Evolutionary conservation across 1,140 invertebrate species (phyloP), one percentile per base, ranked within the genome.

Genomic region (Ceratina australensis): DNA sequence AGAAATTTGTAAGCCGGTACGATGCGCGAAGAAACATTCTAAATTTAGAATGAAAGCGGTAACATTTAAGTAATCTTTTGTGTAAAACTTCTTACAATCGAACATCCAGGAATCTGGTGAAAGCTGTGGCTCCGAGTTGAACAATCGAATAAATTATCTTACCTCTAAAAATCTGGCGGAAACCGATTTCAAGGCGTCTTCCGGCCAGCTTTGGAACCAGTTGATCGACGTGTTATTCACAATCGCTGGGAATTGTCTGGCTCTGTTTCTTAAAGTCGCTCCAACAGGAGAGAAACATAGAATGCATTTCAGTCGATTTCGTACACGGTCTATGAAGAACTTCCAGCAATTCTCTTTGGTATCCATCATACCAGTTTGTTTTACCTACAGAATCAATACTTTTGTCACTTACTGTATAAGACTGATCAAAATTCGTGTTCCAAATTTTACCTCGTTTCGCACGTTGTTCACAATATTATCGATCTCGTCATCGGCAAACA

Each of bases 131-230:
- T 42, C 8, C 8, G 5, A 8, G 7, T 18, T 7, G 16, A 26
- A 33, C 10, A 61, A 22, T 1, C 16, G 7, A 18, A 2, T 7
- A 26, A 52, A 67, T 52, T 8, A 5, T 52, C 66, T 80, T 84
- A 92, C 91, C 64, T 84, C 91, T 18, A 99, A 92, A 90, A 98
- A 98, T 76, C 95, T 93, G 72, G 93, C 93, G 33, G 97, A 98
- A 1, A 99, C 98, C 66, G 97, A 98, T 84, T 96, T 94, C 66
- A 99, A 91, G 10, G 98, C 98, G 86, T 98, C 95, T 89, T 95
- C 94, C 0, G 98, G 98, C 98, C 98, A 99, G 92, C 98, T 97
- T 89, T 99, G 97, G 91, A 99, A 99, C 98, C 98, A 99, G 91
- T 99, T 95, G 66, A 99, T 98, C 12, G 95, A 95, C 0, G 98